These are phyloP conservation scores for Baccha elongata DNA, from an alignment of 2,888 invertebrate species.

Conservation along the genomic window DNA sequence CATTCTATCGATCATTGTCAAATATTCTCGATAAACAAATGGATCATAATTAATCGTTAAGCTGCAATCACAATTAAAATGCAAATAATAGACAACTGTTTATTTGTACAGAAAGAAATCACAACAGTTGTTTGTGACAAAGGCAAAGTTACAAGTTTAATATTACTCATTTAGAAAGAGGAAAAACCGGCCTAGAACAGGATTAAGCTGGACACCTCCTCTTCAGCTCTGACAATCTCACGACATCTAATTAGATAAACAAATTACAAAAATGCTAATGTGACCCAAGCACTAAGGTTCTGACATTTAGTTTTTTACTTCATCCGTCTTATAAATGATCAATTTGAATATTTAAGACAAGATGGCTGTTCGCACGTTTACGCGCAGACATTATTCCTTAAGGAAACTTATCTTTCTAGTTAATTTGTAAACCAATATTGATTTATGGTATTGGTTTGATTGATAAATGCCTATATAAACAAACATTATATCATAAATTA, in stretches of 20 bases:
- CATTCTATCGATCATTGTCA: conserved; percentile 19
- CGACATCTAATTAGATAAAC: conserved; percentile 1
- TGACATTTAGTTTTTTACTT: conserved; percentile 22
- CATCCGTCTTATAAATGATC: conserved; percentile 1
- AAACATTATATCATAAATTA: conserved; percentile 48
- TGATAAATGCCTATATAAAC: conserved; percentile 51
- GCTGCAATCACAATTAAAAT: conserved; percentile 16
- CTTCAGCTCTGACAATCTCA: neutral
- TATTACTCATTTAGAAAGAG: conserved; percentile 30
- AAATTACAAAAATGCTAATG: conserved; percentile 27
- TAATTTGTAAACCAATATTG: neutral
- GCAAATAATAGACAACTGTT: conserved; percentile 18
- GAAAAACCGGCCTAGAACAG: conserved; percentile 34
- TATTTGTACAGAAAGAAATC: conserved; percentile 5
- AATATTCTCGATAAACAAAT: conserved; percentile 7
- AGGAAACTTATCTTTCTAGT: neutral
- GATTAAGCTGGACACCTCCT: neutral
- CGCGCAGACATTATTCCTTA: conserved; percentile 11
- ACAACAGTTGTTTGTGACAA: neutral
- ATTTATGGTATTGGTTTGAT: conserved; percentile 46
- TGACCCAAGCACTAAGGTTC: neutral
- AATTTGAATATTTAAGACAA: neutral
- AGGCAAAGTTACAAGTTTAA: too few relatives aligned
- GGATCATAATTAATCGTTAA: conserved; percentile 26
- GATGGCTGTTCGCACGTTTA: neutral